Evolutionary conservation across 2,888 invertebrate species (phyloP).

Genomic region (Polylopha cassiicola): DNA sequence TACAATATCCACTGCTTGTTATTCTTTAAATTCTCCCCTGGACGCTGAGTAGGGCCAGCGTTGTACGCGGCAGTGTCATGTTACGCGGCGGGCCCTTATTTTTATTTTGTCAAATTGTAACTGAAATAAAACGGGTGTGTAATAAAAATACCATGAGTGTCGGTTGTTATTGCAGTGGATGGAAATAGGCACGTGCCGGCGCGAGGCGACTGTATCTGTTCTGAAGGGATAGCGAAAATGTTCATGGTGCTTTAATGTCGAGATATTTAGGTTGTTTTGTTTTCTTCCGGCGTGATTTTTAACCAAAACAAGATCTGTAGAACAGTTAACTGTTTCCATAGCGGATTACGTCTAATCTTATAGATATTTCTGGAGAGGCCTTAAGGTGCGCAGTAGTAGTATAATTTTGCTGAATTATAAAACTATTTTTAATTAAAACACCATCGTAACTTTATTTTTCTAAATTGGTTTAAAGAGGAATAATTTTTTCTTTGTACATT

Average conservation of each 20-base stretch:
- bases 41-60: slow-evolving; percentile 21
- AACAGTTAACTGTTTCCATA: too few relatives aligned
- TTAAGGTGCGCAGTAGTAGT: too few relatives aligned
- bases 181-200: slow-evolving; percentile 54
- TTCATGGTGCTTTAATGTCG: slow-evolving; percentile 28
- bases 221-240: too few relatives aligned
- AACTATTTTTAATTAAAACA: too few relatives aligned
- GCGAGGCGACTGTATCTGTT: too few relatives aligned
- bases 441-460: too few relatives aligned
- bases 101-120: slow-evolving; percentile 77
- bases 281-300: slow-evolving; percentile 25
- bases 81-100: slow-evolving; percentile 53
- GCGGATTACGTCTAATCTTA: too few relatives aligned
- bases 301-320: too few relatives aligned
- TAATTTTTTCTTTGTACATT: too few relatives aligned
- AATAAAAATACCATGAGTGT: slow-evolving; percentile 74
- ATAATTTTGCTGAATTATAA: too few relatives aligned
- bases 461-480: too few relatives aligned
- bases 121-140: slow-evolving; percentile 72
- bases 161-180: slow-evolving; percentile 67
- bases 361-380: too few relatives aligned
- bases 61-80: slow-evolving; percentile 43
- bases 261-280: slow-evolving; percentile 26
- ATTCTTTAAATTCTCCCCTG: not conserved
- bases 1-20: slow-evolving; percentile 40